Base-by-base conservation (phyloP, 2,113 vertebrate genomes). In the Myotis brandtii region DNA sequence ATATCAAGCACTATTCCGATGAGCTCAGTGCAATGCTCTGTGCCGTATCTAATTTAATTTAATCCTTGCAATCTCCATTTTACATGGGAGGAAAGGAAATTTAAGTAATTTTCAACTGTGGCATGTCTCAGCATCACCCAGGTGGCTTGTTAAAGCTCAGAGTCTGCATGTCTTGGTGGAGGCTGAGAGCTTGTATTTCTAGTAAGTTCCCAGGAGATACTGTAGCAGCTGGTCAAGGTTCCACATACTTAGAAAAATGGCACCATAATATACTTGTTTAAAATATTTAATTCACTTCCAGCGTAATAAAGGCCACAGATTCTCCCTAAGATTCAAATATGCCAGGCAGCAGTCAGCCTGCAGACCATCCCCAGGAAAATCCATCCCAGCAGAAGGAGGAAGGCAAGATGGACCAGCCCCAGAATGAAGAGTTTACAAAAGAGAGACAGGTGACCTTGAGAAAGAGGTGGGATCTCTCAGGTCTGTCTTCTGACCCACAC, bases 321-420 rank as follows among this genome's bases (percentile, higher is more conserved):
- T 25, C 30, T 76, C 75, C 48, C 14, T 11, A 21, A 40, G 20
- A 48, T 9, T 86, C 75, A 50, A 18, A 5, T 30, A 20, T 17
- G 18, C 7, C 6, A 5, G 43, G 40, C 21, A 62, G 27, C 30
- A 30, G 18, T 4, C 10, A 86, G 5, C 16, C 16, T 23, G 0
- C 37, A 48, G 52, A 64, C 10, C 7, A 3, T 73, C 46, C 11
- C 18, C 59, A 62, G 72, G 79, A 23, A 43, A 72, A 67, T 2
- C 34, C 21, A 17, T 32, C 12, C 30, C 11, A 0, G 14, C 12
- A 40, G 30, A 92, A 40, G n/a, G 2, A 6, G 21, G 21, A n/a
- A 27, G 6, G 25, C 16, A 4, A 2, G 2, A 18, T 21, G 30
- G 30, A 5, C 0, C 3, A 16, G 56, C 1, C 62, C 59, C 67